Percentiles rank a stretch among this genome's conserved stretches.
phyloP scores from a whole-genome alignment of 2,797 vertebrate genomes.

The Pangasius sanitwongsei region DNA sequence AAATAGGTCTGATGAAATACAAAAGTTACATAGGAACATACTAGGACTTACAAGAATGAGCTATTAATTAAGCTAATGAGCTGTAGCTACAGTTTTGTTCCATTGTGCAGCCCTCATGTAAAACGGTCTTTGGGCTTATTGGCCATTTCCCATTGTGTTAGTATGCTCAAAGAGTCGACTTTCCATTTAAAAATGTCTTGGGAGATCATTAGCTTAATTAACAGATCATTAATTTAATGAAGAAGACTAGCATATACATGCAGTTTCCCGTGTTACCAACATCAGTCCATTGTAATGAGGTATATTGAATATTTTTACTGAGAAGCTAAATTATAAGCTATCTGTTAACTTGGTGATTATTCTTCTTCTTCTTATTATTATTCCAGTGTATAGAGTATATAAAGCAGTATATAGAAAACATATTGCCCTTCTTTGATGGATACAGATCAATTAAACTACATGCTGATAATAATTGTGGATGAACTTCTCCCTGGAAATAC shows the following conservation, averaged over 20 bases:
- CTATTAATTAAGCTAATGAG: conserved; percentile 14
- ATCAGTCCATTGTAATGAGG: not conserved
- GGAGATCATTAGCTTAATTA: not conserved
- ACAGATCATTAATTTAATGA: not conserved
- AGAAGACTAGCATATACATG: not conserved
- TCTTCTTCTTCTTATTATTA: no score
- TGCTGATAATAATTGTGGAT: not conserved
- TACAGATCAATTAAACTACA: not conserved
- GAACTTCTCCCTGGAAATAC: not conserved
- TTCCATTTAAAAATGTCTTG: not conserved
- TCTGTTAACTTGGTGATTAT: not conserved
- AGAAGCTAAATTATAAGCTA: not conserved
- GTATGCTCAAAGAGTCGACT: not conserved
- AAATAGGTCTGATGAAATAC: not conserved
- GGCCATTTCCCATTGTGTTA: not conserved
- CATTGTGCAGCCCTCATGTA: not conserved
- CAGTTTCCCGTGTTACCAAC: not conserved
- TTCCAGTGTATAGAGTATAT: no score
- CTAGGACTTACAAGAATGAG: not conserved
- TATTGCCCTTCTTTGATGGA: no score
- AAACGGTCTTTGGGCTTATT: not conserved
- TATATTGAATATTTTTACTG: not conserved
- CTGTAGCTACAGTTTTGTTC: not conserved
- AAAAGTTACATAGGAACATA: not conserved
- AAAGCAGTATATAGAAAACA: no score